Percentiles rank a stretch among this genome's conserved stretches.
Conservation (phyloP, 2,888 invertebrate species). For the Sympetrum striolatum region DNA sequence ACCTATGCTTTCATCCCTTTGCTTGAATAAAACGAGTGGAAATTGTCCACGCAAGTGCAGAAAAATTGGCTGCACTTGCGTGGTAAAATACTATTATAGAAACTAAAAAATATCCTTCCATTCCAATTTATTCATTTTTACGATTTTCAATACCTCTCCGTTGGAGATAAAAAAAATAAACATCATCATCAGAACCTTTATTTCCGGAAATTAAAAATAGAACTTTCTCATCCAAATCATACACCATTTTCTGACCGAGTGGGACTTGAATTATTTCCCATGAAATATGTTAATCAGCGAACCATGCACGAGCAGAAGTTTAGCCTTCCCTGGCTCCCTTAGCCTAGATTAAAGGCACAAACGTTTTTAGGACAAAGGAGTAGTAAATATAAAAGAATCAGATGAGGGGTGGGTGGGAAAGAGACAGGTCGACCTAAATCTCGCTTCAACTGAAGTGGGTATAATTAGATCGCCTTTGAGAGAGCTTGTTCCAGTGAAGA, state of each 20-base stretch:
- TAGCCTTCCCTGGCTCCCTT: not conserved
- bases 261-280: not conserved
- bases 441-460: slow-evolving; percentile 10
- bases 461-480: slow-evolving; percentile 9
- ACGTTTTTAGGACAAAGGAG: not conserved
- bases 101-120: no score
- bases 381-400: slow-evolving; percentile 3
- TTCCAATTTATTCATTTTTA: no score
- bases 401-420: slow-evolving; percentile 1
- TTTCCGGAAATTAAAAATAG: no score
- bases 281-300: not conserved
- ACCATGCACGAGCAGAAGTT: not conserved
- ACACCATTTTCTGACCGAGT: not conserved
- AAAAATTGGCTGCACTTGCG: no score
- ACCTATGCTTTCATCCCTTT: no score
- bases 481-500: slow-evolving; percentile 4
- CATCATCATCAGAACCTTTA: no score
- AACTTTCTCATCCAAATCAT: no score
- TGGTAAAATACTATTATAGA: no score
- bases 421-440: slow-evolving; percentile 24
- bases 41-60: no score
- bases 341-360: not conserved
- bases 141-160: no score
- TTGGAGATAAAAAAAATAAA: no score
- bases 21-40: no score